Conservation (phyloP, 2,888 invertebrate genomes). For the Nineta flava region DNA sequence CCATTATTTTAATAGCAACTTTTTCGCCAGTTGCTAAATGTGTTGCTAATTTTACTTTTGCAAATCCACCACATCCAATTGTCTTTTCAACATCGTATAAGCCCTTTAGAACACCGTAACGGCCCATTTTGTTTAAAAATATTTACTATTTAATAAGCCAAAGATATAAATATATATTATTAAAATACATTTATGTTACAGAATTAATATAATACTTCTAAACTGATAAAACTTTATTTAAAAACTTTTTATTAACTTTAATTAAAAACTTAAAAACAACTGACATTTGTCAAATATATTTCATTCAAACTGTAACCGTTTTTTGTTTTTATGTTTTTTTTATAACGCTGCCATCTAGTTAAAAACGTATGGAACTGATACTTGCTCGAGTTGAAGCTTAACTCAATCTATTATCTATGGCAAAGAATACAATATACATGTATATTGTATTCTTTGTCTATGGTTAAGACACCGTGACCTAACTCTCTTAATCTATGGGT, state of each 20-base stretch:
- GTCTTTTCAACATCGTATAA: constrained; percentile 51
- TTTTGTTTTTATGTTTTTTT: too few species aligned
- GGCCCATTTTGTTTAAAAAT: constrained; percentile 25
- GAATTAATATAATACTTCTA: not conserved
- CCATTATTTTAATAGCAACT: constrained; percentile 72
- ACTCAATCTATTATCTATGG: too few species aligned
- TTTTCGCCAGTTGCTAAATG: constrained; percentile 65
- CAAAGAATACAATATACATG: too few species aligned
- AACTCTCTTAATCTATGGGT: too few species aligned
- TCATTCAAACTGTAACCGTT: not conserved
- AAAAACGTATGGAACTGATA: too few species aligned
- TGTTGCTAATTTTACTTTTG: constrained; percentile 63
- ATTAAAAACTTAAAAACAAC: not conserved
- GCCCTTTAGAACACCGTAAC: constrained; percentile 37
- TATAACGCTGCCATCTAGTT: too few species aligned
- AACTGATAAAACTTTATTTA: not conserved
- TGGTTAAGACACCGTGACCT: too few species aligned
- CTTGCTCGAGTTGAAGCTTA: too few species aligned
- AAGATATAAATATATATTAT: not conserved
- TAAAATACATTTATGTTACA: not conserved
- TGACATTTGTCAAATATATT: not conserved
- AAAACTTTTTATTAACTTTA: not conserved
- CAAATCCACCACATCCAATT: constrained; percentile 63
- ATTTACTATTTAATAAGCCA: not conserved
- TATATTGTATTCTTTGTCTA: too few species aligned